These are phyloP conservation scores for Diachasma alloeum DNA, from an alignment of 1,140 invertebrate genomes.

Conservation along the genomic window DNA sequence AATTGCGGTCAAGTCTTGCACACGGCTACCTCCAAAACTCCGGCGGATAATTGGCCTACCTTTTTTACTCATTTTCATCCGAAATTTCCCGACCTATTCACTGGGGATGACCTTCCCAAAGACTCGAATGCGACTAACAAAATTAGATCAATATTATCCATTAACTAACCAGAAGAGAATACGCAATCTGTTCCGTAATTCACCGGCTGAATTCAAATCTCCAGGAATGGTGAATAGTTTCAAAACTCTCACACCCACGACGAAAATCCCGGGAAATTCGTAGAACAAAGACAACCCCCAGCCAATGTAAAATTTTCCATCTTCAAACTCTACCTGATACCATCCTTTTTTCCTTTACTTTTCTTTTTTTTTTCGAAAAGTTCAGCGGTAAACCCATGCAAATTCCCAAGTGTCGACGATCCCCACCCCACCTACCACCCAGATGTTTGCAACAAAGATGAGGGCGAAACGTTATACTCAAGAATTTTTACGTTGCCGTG, in stretches of 20 bases:
- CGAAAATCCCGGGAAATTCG: slow-evolving; percentile 19
- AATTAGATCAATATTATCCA: not conserved
- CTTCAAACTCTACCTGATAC: not conserved
- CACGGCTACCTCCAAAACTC: not conserved
- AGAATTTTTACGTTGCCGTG: not conserved
- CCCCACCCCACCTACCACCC: not conserved
- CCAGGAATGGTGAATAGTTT: slow-evolving; percentile 21
- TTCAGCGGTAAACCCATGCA: slow-evolving; percentile 1
- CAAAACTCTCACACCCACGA: not conserved
- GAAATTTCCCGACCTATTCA: too few species aligned
- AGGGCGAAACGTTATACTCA: not conserved
- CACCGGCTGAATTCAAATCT: not conserved
- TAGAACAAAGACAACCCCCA: not conserved
- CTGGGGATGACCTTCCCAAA: too few species aligned
- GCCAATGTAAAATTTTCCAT: slow-evolving; percentile 22
- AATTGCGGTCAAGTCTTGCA: not conserved
- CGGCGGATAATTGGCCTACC: too few species aligned
- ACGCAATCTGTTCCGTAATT: not conserved
- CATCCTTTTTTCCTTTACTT: not conserved
- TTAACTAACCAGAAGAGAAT: not conserved
- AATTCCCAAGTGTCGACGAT: not conserved
- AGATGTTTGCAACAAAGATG: not conserved
- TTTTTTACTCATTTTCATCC: too few species aligned
- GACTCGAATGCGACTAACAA: too few species aligned
- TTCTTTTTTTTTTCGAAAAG: not conserved